Percentiles rank a stretch among this genome's conserved stretches.
phyloP scores from a whole-genome alignment of 2,888 invertebrate species.

The Phytoseiulus persimilis region DNA sequence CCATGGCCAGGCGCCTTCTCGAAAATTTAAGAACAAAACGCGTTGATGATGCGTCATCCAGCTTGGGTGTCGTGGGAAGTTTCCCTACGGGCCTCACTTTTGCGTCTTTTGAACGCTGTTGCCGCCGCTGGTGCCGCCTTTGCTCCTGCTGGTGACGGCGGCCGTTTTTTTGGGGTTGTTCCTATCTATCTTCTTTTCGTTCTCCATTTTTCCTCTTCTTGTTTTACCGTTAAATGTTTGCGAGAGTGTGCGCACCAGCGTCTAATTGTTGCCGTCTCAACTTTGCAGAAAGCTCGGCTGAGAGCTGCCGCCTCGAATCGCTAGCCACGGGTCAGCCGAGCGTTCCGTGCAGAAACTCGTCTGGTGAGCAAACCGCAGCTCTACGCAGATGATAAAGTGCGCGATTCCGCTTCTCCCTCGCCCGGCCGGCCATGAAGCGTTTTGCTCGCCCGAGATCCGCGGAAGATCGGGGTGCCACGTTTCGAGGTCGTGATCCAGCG shows the following conservation, averaged over 20 bases:
- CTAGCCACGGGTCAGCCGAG: not conserved
- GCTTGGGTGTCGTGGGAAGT: not conserved
- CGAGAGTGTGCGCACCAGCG: not conserved
- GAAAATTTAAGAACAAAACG: not conserved
- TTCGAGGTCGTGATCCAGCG: not conserved
- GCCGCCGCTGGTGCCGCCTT: not conserved
- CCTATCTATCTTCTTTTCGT: not conserved
- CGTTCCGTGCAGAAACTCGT: not conserved
- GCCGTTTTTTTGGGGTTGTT: not conserved
- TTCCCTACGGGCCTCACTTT: not conserved
- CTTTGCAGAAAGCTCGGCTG: not conserved
- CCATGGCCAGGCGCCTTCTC: not conserved
- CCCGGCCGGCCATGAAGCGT: not conserved
- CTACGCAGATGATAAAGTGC: not conserved
- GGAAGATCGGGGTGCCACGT: not conserved
- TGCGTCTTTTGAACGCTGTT: not conserved
- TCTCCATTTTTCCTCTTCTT: not conserved
- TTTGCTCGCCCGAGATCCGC: not conserved
- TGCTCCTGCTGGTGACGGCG: not conserved
- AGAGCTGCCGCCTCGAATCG: not conserved
- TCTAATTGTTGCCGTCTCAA: not conserved
- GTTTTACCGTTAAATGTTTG: conserved; percentile 5
- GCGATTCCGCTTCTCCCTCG: not conserved
- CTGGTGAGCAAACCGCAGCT: not conserved
- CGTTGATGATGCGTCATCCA: not conserved